Evolutionary conservation across 30 jellyfish, hydroid and myxozoan genomes (phyloP).

Genomic region (Turritopsis dohrnii): DNA sequence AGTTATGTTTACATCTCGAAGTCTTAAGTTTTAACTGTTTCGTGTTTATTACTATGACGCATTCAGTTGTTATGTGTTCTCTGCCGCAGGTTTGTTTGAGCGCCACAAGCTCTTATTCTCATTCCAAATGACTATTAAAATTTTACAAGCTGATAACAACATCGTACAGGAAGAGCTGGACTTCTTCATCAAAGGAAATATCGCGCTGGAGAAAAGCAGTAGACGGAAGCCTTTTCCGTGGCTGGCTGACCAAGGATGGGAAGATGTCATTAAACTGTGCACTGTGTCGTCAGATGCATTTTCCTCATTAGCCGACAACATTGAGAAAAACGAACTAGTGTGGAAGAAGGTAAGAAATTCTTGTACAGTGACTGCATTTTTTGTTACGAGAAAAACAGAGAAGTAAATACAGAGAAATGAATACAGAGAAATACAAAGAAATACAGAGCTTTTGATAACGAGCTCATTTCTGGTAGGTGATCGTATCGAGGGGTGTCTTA

Average conservation of each 20-base stretch:
- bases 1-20: neutral
- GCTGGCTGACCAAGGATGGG: constrained; percentile 97
- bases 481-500: no score
- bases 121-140: constrained; percentile 90
- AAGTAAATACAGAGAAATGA: no score
- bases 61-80: neutral
- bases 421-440: no score
- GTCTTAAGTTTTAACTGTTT: neutral
- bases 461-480: no score
- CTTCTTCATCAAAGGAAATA: constrained; percentile 93
- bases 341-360: constrained; percentile 71
- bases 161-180: constrained; percentile 89
- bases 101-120: constrained; percentile 91
- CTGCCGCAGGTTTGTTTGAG: constrained; percentile 72
- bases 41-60: neutral
- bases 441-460: no score
- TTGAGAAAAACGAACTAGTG: constrained; percentile 45
- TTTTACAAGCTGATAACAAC: constrained; percentile 83
- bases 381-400: no score
- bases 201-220: constrained; percentile 87
- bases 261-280: constrained; percentile 64
- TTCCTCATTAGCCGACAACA: constrained; percentile 62
- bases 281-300: constrained; percentile 59
- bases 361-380: no score
- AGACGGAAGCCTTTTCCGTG: constrained; percentile 73